Percentiles rank a stretch among this genome's conserved stretches.
Evolutionary conservation across 2,888 invertebrate species (phyloP).

Genomic region (Ophonus ardosiacus): DNA sequence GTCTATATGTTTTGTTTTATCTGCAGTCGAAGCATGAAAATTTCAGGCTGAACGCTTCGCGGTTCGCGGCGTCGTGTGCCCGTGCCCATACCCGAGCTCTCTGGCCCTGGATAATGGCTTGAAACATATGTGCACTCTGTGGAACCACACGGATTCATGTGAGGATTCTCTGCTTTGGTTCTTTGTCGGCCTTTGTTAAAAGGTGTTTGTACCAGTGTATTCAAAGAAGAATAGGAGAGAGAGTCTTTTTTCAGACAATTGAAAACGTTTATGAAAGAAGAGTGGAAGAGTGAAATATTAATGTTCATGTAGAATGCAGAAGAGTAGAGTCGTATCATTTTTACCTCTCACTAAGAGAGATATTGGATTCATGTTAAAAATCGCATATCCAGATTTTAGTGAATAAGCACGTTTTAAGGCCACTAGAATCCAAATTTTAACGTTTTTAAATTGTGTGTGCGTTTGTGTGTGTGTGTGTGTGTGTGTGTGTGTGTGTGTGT

Average conservation of each 20-base stretch:
- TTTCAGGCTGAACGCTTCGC: conserved; percentile 49
- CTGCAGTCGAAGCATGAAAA: conserved; percentile 43
- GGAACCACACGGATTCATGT: conserved; percentile 29
- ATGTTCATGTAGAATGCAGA: no score
- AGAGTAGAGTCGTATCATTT: no score
- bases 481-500: no score
- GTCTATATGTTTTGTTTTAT: conserved; percentile 34
- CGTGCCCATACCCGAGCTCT: background rate
- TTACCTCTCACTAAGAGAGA: no score
- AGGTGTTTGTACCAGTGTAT: background rate
- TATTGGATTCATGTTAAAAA: no score
- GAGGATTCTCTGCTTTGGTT: background rate
- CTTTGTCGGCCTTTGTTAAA: background rate
- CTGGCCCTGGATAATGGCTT: conserved; percentile 49
- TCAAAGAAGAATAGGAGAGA: no score
- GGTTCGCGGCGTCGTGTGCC: conserved; percentile 6
- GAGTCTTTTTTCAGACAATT: background rate
- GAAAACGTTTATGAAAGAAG: background rate
- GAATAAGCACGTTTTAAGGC: no score
- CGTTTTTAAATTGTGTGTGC: no score
- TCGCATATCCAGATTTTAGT: no score
- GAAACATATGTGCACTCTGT: conserved; percentile 45
- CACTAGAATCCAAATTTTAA: no score
- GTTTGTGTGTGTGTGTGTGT: no score
- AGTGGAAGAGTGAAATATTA: no score